Evolutionary conservation across 2,797 vertebrate genomes (phyloP).

Genomic region (Centropyge bicolor): DNA sequence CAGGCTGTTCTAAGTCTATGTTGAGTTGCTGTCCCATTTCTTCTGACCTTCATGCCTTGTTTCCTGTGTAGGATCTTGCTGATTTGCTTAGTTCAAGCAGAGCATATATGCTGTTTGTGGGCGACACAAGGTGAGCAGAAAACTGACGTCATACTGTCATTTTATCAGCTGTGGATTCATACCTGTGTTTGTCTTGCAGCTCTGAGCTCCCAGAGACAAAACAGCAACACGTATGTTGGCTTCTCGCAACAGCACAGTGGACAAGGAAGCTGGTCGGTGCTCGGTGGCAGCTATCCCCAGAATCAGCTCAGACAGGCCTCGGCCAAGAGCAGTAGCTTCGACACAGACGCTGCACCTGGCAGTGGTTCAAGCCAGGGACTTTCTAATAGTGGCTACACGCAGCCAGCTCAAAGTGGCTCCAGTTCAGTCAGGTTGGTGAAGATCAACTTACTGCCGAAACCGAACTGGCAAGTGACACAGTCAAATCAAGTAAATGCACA

Average conservation of each 20-base stretch:
- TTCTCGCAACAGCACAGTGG: constrained; percentile 33
- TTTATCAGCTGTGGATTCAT: neutral
- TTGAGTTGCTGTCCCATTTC: neutral
- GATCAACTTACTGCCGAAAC: neutral
- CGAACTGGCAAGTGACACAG: fast-evolving
- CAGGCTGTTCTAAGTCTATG: fast-evolving
- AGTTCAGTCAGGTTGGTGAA: fast-evolving
- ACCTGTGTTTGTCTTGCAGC: constrained; percentile 14
- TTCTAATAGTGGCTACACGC: neutral
- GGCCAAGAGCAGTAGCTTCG: constrained; percentile 17
- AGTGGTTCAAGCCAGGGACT: neutral
- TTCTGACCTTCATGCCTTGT: neutral
- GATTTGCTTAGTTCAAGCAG: constrained; percentile 62
- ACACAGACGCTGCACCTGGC: neutral
- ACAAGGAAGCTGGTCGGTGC: neutral
- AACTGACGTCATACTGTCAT: neutral
- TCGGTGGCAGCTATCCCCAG: constrained; percentile 45
- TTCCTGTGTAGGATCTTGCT: constrained; percentile 60
- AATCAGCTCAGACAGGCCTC: constrained; percentile 65
- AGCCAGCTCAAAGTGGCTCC: neutral
- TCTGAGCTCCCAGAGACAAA: constrained; percentile 8
- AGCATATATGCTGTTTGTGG: constrained; percentile 61
- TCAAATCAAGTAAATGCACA: fast-evolving
- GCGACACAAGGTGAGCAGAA: constrained; percentile 41
- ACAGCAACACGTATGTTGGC: constrained; percentile 37